These are phyloP conservation scores for Buteo buteo DNA, from an alignment of 2,113 vertebrate genomes.

Conservation along the genomic window DNA sequence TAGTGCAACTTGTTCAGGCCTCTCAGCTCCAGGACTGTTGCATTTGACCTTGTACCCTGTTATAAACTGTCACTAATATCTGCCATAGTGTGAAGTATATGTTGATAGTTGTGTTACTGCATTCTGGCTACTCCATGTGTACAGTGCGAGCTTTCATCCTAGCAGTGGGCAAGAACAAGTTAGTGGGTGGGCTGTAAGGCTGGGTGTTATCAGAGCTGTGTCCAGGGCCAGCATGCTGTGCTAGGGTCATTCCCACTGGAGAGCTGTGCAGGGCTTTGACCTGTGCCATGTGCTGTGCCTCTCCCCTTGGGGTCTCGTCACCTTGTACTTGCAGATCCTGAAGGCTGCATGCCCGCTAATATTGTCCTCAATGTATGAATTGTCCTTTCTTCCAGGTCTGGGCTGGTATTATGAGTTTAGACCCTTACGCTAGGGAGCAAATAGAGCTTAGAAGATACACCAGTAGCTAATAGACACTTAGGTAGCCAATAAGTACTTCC, in stretches of 20 bases:
- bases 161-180: not conserved
- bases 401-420: not conserved
- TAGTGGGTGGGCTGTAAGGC: not conserved
- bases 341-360: not conserved
- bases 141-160: not conserved
- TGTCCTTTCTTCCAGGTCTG: not conserved
- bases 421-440: not conserved
- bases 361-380: not conserved
- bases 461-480: not conserved
- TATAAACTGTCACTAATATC: not conserved
- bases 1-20: rapidly evolving
- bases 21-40: not conserved
- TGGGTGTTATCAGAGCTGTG: not conserved
- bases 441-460: not conserved
- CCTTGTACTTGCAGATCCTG: not conserved
- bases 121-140: not conserved
- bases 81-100: not conserved
- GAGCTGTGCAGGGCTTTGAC: not conserved
- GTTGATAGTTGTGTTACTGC: not conserved
- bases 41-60: not conserved
- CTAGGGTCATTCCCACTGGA: not conserved
- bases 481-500: not conserved
- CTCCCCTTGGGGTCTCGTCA: not conserved
- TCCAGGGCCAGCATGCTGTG: not conserved
- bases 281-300: not conserved